Evolutionary conservation across 2,797 vertebrate genomes (phyloP), one percentile per base, ranked within the genome.

Genomic region (Fundulus diaphanus): DNA sequence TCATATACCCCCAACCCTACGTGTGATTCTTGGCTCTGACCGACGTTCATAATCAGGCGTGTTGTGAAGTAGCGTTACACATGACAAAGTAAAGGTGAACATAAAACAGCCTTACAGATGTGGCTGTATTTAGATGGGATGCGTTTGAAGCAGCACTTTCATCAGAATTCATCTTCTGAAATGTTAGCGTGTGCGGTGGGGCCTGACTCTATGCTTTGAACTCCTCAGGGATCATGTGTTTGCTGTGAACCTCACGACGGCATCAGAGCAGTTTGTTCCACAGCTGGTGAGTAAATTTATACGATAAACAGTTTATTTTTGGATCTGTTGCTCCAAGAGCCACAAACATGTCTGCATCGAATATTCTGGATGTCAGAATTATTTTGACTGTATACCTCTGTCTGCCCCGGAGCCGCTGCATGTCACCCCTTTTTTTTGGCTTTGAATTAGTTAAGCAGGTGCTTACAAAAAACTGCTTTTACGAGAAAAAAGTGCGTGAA

Each of bases 191-290:
- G 70, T 48, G 59, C 18, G 5, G 27, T 18, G 24, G 63, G 18
- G 5, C 5, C 54, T 82, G 75, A 79, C 79, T 65, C 31, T 78
- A 42, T 82, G 44, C 16, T 72, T 51, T 63, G 3, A 42, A 29
- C 78, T 73, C 61, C n/a, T 37, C 89, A 99, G 97, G 93, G 97
- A 99, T 93, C 97, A 99, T 85, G 97, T 99, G 92, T 99, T 98
- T 79, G 97, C 97, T 0, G 96, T 99, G 74, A 99, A 98, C 85
- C 95, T 99, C 89, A 97, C 96, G 51, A 96, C 96, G 48, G 92
- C 96, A 56, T 94, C 94, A 12, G 95, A 96, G 82, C 93, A 95
- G 90, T 94, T 99, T 40, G 88, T 93, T 52, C 97, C 97, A 49
- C 97, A 95, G 90, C 96, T 95, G 96, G 97, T 98, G 92, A 96